phyloP scores from a whole-genome alignment of 2,113 vertebrate genomes.

The Erpornis zantholeuca region DNA sequence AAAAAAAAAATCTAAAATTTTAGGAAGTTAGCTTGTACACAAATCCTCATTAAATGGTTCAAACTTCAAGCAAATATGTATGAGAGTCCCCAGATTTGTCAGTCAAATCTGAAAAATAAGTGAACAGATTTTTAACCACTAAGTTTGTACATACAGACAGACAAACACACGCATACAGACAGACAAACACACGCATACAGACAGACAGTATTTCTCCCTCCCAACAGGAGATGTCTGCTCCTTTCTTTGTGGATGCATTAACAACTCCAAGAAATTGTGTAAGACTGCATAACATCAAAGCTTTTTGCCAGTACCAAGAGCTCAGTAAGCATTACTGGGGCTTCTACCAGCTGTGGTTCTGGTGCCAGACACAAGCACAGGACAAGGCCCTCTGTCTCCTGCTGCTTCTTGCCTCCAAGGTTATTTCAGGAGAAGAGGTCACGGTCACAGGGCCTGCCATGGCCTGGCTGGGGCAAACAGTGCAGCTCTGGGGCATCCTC shows the following conservation, averaged over 20 bases:
- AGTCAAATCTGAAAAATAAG: neutral
- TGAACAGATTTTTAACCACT: neutral
- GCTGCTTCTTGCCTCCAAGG: neutral
- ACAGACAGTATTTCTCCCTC: neutral
- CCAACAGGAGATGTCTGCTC: neutral
- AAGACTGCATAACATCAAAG: neutral
- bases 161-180: neutral
- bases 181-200: neutral
- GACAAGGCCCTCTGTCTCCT: neutral
- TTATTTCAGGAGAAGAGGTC: neutral
- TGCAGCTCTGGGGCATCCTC: neutral
- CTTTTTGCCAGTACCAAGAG: neutral
- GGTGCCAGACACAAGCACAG: neutral
- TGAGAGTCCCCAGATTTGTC: neutral
- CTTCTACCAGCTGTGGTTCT: neutral
- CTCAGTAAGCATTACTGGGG: neutral
- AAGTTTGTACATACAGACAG: neutral
- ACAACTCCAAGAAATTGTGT: neutral
- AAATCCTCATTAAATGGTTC: neutral
- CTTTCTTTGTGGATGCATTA: neutral
- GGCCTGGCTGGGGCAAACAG: accelerated
- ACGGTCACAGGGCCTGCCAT: neutral
- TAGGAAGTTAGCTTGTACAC: neutral
- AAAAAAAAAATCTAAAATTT: neutral
- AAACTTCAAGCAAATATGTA: neutral